Percentiles rank a stretch among this genome's conserved stretches.
Conservation (phyloP, 1,140 invertebrate species). For the Papilio machaon region DNA sequence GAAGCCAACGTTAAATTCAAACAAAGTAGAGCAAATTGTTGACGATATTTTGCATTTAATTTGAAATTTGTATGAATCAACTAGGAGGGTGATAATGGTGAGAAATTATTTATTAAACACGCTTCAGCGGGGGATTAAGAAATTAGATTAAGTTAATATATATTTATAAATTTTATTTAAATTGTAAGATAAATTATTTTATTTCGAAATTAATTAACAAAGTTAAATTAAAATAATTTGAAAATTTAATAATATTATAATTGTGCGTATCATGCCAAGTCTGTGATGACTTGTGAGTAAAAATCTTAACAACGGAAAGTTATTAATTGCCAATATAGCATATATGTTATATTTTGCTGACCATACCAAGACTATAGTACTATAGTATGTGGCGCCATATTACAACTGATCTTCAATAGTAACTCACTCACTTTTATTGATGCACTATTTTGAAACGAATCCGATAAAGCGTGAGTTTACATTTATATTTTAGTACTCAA, state of each 20-base stretch:
- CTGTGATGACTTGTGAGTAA: no score
- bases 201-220: neutral
- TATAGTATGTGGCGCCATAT: constrained; percentile 4
- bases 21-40: neutral
- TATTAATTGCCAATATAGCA: no score
- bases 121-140: neutral
- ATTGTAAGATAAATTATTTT: no score
- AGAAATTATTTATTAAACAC: neutral
- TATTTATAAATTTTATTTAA: no score
- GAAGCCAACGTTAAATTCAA: constrained; percentile 23
- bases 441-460: constrained; percentile 4
- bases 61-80: neutral
- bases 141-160: neutral
- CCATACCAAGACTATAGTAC: neutral
- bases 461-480: neutral
- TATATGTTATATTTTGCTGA: neutral
- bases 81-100: neutral
- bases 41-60: constrained; percentile 9
- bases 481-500: constrained; percentile 8
- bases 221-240: neutral
- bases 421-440: constrained; percentile 4
- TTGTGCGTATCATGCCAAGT: no score
- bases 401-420: neutral
- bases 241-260: neutral
- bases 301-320: no score